These are phyloP conservation scores for Ptychadena robeensis DNA, from an alignment of 2,797 vertebrate species.

Conservation along the genomic window DNA sequence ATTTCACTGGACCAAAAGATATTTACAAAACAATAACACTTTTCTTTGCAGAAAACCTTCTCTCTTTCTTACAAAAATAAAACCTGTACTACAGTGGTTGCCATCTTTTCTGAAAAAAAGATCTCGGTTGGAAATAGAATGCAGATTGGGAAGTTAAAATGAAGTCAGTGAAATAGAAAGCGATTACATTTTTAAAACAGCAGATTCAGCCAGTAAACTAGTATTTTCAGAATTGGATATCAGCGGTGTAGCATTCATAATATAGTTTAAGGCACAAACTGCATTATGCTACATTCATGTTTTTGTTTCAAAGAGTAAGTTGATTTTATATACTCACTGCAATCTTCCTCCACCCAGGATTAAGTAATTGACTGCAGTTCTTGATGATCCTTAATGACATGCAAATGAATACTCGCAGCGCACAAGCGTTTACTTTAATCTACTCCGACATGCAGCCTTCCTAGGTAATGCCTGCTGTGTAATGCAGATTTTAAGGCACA, in stretches of 20 bases:
- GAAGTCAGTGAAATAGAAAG: too few relatives aligned
- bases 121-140: too few relatives aligned
- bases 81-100: too few relatives aligned
- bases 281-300: background rate
- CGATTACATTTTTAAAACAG: too few relatives aligned
- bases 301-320: background rate
- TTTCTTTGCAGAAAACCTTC: too few relatives aligned
- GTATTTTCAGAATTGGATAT: background rate
- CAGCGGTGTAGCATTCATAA: background rate
- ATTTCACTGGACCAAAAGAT: too few relatives aligned
- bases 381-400: constrained; percentile 5
- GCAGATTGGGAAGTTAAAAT: too few relatives aligned
- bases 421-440: background rate
- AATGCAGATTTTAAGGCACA: constrained; percentile 11
- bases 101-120: too few relatives aligned
- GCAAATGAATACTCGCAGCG: constrained; percentile 3
- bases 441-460: background rate
- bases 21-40: too few relatives aligned
- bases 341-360: background rate
- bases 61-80: too few relatives aligned
- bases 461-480: constrained; percentile 14
- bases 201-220: too few relatives aligned
- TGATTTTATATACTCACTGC: background rate
- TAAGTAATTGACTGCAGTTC: background rate
- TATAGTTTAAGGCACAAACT: background rate